A percentile compares a stretch with the other conserved stretches of the same genome.
These are phyloP conservation scores for Aldabrachelys gigantea DNA, from an alignment of 2,113 vertebrate genomes.

Conservation along the genomic window DNA sequence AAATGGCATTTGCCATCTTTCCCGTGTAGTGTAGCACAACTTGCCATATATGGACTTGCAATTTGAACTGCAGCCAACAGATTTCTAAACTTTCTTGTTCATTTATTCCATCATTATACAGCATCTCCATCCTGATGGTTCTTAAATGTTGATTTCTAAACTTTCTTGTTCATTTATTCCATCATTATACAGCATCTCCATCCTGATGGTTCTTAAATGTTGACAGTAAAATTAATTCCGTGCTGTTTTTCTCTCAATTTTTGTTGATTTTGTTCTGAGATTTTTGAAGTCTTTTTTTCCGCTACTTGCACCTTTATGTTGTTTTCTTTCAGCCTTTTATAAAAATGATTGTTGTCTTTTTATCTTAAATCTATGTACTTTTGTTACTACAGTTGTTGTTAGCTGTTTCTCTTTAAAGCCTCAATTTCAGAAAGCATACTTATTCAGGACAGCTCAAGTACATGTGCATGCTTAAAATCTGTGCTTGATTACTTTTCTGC, in stretches of 20 bases:
- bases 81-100: background rate
- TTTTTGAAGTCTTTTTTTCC: background rate
- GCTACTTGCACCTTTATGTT: background rate
- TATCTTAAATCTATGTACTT: background rate
- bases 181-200: background rate
- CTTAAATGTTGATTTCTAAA: background rate
- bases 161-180: background rate
- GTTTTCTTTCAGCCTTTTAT: background rate
- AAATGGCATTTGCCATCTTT: background rate
- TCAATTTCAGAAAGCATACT: background rate
- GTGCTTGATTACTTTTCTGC: background rate
- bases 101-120: background rate
- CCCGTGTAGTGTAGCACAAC: background rate
- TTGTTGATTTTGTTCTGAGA: background rate
- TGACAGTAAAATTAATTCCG: background rate
- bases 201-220: background rate
- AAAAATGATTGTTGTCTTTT: background rate
- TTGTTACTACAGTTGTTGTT: background rate
- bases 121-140: background rate
- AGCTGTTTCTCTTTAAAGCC: background rate
- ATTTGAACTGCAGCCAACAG: background rate
- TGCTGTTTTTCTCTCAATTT: background rate
- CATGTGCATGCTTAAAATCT: background rate
- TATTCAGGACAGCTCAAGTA: background rate
- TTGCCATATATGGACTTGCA: background rate